These are phyloP conservation scores for Macrotis lagotis DNA, from an alignment of 2,113 vertebrate species.

Conservation along the genomic window DNA sequence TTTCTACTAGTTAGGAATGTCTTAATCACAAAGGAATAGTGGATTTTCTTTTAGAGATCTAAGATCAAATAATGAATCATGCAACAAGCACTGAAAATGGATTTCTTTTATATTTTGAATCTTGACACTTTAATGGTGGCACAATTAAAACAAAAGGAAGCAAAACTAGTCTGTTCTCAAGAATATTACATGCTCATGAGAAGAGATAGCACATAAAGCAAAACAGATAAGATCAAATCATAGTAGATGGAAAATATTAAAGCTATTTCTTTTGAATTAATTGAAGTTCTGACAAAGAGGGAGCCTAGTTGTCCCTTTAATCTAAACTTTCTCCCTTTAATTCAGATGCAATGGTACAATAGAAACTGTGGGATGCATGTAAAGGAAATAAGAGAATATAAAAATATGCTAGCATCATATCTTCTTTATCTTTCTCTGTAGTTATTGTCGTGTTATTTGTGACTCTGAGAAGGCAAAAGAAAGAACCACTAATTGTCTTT, in stretches of 20 bases:
- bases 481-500: conserved; percentile 96
- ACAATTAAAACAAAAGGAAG: neutral
- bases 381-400: neutral
- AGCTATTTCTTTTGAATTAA: neutral
- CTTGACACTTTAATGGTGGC: neutral
- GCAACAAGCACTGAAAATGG: neutral
- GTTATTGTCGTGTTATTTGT: conserved; percentile 97
- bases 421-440: conserved; percentile 52
- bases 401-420: neutral
- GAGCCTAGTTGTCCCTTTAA: neutral
- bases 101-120: neutral
- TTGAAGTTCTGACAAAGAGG: neutral
- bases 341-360: neutral
- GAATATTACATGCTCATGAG: neutral
- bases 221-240: neutral
- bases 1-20: neutral
- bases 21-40: neutral
- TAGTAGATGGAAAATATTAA: neutral
- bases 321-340: neutral
- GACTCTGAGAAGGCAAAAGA: conserved; percentile 95
- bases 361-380: neutral
- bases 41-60: neutral
- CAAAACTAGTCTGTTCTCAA: neutral
- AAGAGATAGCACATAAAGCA: neutral
- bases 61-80: neutral